Evolutionary conservation across 2,888 invertebrate genomes (phyloP), one percentile per base, ranked within the genome.

Genomic region (Nezara viridula): DNA sequence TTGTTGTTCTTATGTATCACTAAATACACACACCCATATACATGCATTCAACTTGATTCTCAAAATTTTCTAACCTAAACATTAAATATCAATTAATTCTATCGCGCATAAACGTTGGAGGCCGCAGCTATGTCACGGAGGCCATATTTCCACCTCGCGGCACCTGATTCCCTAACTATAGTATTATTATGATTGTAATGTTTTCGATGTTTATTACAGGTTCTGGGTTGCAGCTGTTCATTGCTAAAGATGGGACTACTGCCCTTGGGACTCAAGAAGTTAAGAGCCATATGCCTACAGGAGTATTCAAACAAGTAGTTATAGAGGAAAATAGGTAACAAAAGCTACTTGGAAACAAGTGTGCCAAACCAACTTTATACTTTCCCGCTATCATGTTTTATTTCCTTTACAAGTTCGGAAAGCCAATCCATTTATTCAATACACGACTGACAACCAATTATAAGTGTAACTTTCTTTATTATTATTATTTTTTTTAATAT

Each of bases 161-260:
- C n/a, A n/a, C n/a, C n/a, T n/a, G n/a, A n/a, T n/a, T n/a, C n/a
- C n/a, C n/a, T n/a, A n/a, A n/a, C n/a, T n/a, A n/a, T n/a, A n/a
- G n/a, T n/a, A n/a, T n/a, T n/a, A n/a, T 27, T n/a, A 32, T 27
- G 47, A 19, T 85, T 27, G n/a, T 40, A 32, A 50, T 27, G 3
- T 32, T 85, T n/a, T 44, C 81, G 77, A 14, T 89, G 32, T 73
- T n/a, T 90, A 90, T 88, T 94, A 44, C 93, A 98, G 98, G 96
- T 92, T 96, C 97, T 86, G 98, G 98, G 7, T 95, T 98, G 92
- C 97, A 98, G 93, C 94, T 98, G 92, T 98, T 96, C 93, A 97
- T 98, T 91, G 96, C 96, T 89, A 96, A 97, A 93, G 98, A 98
- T 94, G 98, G 98, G 90, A 97, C 97, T 89, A 97, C 98, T 55